These are phyloP conservation scores for Montipora sp. DNA, from an alignment of 64 coral and sea anemone genomes.

Conservation along the genomic window DNA sequence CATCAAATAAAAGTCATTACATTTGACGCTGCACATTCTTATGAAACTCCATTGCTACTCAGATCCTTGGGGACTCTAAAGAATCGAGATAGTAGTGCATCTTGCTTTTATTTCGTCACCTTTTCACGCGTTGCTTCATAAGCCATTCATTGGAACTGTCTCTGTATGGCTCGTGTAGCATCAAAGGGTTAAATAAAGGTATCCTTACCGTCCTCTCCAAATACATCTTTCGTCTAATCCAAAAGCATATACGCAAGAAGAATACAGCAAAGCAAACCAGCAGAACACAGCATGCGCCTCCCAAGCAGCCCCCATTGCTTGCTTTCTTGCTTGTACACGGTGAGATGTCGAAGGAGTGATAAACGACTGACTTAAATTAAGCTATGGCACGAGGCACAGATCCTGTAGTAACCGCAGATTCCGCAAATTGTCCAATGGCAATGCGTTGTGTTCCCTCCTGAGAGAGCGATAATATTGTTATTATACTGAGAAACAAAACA, in stretches of 20 bases:
- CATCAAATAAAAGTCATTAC: background rate
- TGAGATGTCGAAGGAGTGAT: background rate
- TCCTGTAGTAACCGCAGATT: slow-evolving; percentile 27
- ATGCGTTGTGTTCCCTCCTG: background rate
- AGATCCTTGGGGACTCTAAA: too few species aligned
- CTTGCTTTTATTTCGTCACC: background rate
- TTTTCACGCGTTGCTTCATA: background rate
- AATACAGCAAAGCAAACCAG: background rate
- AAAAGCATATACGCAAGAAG: background rate
- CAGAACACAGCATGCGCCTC: background rate
- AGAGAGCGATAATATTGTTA: slow-evolving; percentile 37
- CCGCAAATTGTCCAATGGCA: slow-evolving; percentile 24
- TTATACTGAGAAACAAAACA: slow-evolving; percentile 39
- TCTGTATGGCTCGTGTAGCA: background rate
- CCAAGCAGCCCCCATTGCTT: background rate
- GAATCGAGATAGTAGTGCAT: background rate
- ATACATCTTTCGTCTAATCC: slow-evolving; percentile 13
- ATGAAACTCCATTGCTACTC: too few species aligned
- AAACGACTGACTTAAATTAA: background rate
- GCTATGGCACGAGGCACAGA: slow-evolving; percentile 35
- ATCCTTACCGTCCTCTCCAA: slow-evolving; percentile 33
- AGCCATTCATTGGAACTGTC: background rate
- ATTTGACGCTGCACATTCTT: too few species aligned
- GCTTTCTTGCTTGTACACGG: background rate
- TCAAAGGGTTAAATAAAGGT: background rate